A percentile compares a stretch with the other conserved stretches of the same genome.
phyloP scores from a whole-genome alignment of 2,113 vertebrate genomes.

The Cynopterus brachyotis region DNA sequence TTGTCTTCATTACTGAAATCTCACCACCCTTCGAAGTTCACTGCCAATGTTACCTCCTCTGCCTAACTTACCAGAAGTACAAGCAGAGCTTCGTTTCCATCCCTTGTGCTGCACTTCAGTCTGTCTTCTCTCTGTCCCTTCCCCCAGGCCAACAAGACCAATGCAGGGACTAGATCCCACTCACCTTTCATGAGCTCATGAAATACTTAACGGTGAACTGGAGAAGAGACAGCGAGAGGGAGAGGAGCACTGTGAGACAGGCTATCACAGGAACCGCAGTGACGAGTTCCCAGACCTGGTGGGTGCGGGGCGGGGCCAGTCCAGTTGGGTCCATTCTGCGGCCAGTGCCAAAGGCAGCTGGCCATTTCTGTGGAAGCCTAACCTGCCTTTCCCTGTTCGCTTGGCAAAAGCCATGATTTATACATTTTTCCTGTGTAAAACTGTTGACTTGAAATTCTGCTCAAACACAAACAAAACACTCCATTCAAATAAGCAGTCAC shows the following conservation, averaged over 20 bases:
- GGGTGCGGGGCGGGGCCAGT: background rate
- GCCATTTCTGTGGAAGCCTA: fast-evolving
- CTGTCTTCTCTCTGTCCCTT: background rate
- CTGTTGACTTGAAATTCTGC: background rate
- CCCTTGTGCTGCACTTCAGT: too few relatives aligned
- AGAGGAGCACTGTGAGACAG: fast-evolving
- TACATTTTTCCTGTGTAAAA: background rate
- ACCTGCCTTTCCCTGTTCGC: background rate
- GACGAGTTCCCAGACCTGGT: background rate
- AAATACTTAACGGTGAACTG: background rate
- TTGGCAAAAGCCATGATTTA: background rate
- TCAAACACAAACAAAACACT: background rate
- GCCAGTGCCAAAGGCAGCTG: background rate
- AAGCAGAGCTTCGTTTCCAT: background rate
- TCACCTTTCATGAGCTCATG: background rate
- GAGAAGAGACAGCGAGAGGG: background rate
- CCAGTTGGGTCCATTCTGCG: fast-evolving
- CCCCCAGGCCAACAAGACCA: background rate
- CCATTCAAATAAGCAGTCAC: background rate
- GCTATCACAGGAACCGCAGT: fast-evolving
- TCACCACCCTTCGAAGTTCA: background rate
- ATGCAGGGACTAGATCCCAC: background rate
- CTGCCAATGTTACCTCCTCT: background rate
- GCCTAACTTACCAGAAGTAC: background rate
- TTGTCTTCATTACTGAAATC: background rate